These are phyloP conservation scores for Cynaeus angustus DNA, from an alignment of 2,888 invertebrate genomes.

Conservation along the genomic window DNA sequence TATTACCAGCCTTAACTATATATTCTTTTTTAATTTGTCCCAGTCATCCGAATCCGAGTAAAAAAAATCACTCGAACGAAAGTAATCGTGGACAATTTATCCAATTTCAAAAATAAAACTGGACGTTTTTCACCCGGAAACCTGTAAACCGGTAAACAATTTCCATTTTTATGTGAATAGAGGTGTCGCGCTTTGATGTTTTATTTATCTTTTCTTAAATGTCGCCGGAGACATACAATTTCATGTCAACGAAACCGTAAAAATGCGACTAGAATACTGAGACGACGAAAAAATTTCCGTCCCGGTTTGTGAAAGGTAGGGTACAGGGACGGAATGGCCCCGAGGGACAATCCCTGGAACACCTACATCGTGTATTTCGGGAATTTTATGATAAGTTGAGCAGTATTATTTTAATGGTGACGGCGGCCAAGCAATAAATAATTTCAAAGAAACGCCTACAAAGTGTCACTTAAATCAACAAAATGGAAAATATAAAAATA, in stretches of 20 bases:
- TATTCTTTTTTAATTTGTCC: conserved; percentile 12
- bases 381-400: conserved; percentile 21
- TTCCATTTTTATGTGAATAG: too few relatives aligned
- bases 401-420: conserved; percentile 22
- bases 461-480: conserved; percentile 19
- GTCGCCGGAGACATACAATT: too few relatives aligned
- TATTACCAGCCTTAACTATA: conserved; percentile 2
- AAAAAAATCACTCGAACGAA: background rate
- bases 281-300: too few relatives aligned
- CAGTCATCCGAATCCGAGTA: background rate
- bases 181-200: too few relatives aligned
- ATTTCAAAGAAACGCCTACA: conserved; percentile 26
- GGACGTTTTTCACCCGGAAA: background rate
- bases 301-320: background rate
- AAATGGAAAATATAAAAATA: conserved; percentile 27
- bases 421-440: conserved; percentile 35
- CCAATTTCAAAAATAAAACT: too few relatives aligned
- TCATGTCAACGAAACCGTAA: too few relatives aligned
- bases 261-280: too few relatives aligned
- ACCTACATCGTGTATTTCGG: conserved; percentile 1
- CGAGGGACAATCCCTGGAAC: conserved; percentile 6
- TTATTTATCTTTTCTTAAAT: too few relatives aligned
- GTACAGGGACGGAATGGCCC: conserved; percentile 4
- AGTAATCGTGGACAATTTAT: too few relatives aligned
- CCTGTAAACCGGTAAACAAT: too few relatives aligned